Conservation (phyloP, 2,888 invertebrate genomes). For the Panzeria rudis region DNA sequence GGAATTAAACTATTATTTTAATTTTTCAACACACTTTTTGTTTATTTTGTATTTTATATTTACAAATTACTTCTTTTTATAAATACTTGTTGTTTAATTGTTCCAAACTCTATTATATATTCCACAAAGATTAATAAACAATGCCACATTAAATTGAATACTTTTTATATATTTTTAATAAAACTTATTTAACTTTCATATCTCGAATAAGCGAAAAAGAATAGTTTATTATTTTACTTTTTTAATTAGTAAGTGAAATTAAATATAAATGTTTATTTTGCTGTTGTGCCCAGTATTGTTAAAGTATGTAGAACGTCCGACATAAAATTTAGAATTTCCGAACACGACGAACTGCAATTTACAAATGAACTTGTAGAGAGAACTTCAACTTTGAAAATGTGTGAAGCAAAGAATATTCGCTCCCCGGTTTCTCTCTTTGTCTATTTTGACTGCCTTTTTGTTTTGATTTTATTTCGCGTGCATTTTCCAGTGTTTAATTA, state of each 20-base stretch:
- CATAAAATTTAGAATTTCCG: constrained; percentile 43
- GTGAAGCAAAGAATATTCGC: constrained; percentile 6
- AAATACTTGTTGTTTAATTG: constrained; percentile 1
- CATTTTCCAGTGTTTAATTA: constrained; percentile 8
- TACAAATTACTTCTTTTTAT: constrained; percentile 12
- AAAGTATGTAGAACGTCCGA: constrained; percentile 36
- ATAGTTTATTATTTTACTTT: neutral
- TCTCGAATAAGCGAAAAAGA: neutral
- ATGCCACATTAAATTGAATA: constrained; percentile 1
- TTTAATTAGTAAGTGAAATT: constrained; percentile 17
- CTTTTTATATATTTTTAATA: neutral
- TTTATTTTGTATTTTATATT: constrained; percentile 12
- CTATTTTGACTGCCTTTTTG: constrained; percentile 49
- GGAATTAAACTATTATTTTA: constrained; percentile 12
- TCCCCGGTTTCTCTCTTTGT: neutral
- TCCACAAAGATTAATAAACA: constrained; percentile 7
- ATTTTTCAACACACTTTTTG: neutral
- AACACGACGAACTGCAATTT: constrained; percentile 66
- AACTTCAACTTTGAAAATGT: constrained; percentile 59
- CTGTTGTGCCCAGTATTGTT: constrained; percentile 32
- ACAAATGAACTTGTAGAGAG: constrained; percentile 62
- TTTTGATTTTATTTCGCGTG: constrained; percentile 59
- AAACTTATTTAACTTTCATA: neutral
- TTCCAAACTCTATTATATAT: constrained; percentile 6
- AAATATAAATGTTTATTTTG: constrained; percentile 12